Evolutionary conservation across 2,888 invertebrate species (phyloP), one percentile per base, ranked within the genome.

Genomic region (Argyra leucocephala): DNA sequence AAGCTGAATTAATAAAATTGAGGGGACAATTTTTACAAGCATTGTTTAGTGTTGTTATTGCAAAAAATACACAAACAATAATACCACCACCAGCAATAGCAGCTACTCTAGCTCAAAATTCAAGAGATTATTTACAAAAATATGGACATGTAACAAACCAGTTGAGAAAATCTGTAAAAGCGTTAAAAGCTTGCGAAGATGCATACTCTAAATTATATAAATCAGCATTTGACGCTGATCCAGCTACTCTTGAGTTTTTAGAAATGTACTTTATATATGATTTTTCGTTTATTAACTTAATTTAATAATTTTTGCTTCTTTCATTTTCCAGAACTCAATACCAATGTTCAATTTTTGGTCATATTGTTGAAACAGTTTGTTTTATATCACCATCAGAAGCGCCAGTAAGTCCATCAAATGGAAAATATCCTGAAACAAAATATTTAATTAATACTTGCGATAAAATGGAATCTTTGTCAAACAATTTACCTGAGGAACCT

Each of bases 41-140:
- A 1, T 74, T 83, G 1, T 76, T 76, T 9, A 73, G 76, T 65
- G 76, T 80, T 0, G 80, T 80, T 1, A 78, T 79, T 0, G 82
- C 82, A 0, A 75, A 81, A 69, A 76, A 82, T 21, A 82, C 82
- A 0, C 80, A 80, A 68, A 91, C 91, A 73, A 91, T 94, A 67
- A 92, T 93, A 66, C 96, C 96, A 31, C 94, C 96, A 57, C 94
- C 96, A 0, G 95, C 95, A 0, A 92, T 95, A 65, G 94, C 96
- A 0, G 86, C 89, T 2, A 86, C 90, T 2, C 84, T 91, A 64
- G 93, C 93, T 0, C 88, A 89, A 70, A 86, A 86, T 58, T 87
- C 89, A 0, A 83, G 90, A 63, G 91, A 91, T 74, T 90, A 91
- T 72, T 83, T 90, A 65, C 88, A 90, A 71, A 84, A 88, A 70